Evolutionary conservation across 2,797 vertebrate genomes (phyloP), one percentile per base, ranked within the genome.

Genomic region (Rhinoraja longicauda): DNA sequence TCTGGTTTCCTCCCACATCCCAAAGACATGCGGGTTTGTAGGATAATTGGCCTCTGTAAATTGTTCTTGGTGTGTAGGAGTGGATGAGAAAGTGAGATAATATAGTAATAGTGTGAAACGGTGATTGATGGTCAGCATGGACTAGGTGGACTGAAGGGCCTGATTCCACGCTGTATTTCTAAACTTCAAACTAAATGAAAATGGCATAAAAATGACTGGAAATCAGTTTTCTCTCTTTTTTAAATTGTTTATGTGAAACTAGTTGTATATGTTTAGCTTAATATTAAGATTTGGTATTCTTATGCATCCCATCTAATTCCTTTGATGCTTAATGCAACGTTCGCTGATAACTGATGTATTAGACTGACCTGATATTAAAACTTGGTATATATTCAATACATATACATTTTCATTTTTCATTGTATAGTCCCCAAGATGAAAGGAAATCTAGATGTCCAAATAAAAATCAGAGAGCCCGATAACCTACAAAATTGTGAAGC

Each of bases 301-400:
- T 86, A 62, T 15, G n/a, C 29, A 59, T 86, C 29, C 57, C 36
- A 39, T 86, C 57, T 59, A 86, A 57, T 86, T 86, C 29, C 13
- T 86, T 86, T 17, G 12, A 86, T 86, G 26, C 57, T 62, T 86
- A 86, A n/a, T 86, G 57, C 62, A 57, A 62, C n/a, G n/a, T 15
- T 13, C 82, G 62, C 82, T 86, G 82, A 62, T 62, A 84, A 62
- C 82, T 86, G 57, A 82, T 45, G 45, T 82, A 81, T 81, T 53
- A 39, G 39, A 21, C 19, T 81, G 45, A 17, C 26, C 0, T 62
- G 29, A 15, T n/a, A 62, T 59, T 62, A 5, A 17, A 86, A 86
- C 29, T n/a, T 0, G 12, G 64, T 12, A 67, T 17, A 17, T 17
- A 12, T 67, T 67, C 10, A 67, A 67, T 12, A 3, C 67, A 12